Conservation (phyloP, 2,888 invertebrate genomes). For the Noctuana brunneofusca region DNA sequence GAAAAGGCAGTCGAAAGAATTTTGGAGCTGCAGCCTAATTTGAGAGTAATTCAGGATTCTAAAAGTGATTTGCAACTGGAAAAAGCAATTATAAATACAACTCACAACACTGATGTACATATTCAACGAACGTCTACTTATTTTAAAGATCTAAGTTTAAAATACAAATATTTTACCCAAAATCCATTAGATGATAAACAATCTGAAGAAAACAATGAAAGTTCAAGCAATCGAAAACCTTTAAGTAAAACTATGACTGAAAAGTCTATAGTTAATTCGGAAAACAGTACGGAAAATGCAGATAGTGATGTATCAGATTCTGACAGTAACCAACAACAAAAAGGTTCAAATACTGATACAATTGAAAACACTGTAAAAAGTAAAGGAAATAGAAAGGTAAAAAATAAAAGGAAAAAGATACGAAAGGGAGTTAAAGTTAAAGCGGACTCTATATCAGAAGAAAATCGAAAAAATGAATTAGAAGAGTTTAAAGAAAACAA, state of each 20-base stretch:
- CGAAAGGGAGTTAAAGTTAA: not conserved
- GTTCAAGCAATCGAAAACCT: not conserved
- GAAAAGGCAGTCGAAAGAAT: conserved; percentile 51
- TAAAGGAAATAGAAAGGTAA: not conserved
- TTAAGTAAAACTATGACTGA: not conserved
- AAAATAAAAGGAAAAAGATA: not conserved
- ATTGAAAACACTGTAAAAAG: not conserved
- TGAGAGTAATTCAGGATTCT: not conserved
- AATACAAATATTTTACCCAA: conserved; percentile 44
- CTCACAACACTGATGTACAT: conserved; percentile 1
- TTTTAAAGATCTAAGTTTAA: conserved; percentile 41
- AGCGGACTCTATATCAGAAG: conserved; percentile 4
- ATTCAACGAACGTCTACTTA: not conserved
- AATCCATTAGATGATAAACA: not conserved
- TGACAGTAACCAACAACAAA: no score
- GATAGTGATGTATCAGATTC: not conserved
- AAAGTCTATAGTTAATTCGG: not conserved
- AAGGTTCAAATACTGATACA: not conserved
- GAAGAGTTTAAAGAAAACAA: not conserved
- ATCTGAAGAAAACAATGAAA: not conserved
- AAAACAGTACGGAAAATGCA: not conserved
- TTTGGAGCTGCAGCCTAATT: conserved; percentile 36
- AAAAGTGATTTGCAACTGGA: not conserved
- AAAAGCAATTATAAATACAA: conserved; percentile 3
- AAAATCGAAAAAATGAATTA: conserved; percentile 15